phyloP scores from a whole-genome alignment of 2,797 vertebrate species.

The Paguma larvata region DNA sequence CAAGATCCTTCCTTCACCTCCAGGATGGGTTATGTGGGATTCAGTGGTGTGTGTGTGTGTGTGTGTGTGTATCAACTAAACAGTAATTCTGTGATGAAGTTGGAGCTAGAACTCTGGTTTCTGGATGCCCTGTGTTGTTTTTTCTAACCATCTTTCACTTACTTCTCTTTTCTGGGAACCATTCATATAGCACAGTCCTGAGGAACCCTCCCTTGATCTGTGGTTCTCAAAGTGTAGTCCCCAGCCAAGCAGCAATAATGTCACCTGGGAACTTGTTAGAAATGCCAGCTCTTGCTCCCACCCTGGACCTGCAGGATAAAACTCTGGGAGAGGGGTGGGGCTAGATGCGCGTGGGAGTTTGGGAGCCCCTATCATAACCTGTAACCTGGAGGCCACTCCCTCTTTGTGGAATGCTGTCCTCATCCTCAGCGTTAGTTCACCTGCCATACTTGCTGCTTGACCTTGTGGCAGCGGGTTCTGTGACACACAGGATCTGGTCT shows the following conservation, averaged over 20 bases:
- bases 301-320: neutral
- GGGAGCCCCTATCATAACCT: neutral
- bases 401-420: neutral
- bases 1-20: neutral
- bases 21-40: neutral
- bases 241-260: neutral
- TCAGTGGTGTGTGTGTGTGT: neutral
- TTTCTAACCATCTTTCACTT: neutral
- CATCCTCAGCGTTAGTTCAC: neutral
- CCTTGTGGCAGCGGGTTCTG: rapidly evolving
- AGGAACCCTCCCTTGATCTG: neutral
- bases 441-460: neutral
- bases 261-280: neutral
- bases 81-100: neutral
- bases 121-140: neutral
- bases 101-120: neutral
- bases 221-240: neutral
- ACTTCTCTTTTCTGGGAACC: neutral
- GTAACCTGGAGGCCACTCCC: neutral
- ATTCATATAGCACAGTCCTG: neutral
- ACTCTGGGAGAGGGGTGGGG: neutral
- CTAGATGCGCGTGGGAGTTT: neutral
- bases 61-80: neutral
- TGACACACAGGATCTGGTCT: neutral
- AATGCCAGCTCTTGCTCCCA: neutral